Base-by-base conservation (phyloP, 2,888 invertebrate genomes). In the Xylophagus ater region DNA sequence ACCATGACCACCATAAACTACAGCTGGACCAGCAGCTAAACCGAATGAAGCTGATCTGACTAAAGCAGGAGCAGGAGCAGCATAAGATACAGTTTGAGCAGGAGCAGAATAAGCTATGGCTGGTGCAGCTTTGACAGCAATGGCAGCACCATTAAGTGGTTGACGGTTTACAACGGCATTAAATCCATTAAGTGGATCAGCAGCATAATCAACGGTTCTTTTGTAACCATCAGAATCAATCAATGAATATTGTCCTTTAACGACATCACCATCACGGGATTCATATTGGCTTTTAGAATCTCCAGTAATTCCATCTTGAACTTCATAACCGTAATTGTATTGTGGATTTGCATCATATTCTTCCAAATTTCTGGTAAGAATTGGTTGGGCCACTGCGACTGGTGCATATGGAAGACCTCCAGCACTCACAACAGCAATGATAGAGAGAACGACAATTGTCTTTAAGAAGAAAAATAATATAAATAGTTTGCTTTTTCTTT, bases 201-300 rank as follows among this genome's bases (percentile, higher is more conserved):
- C 57, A 15, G 62, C 59, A 43, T 65, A 65, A 48, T 65, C 64
- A 31, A 65, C 65, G 49, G 59, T 60, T 26, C 65, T 58, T 42
- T 62, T 54, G 40, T 56, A 58, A 8, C 66, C 66, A 53, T 66
- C 66, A 42, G 66, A 57, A 41, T 66, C 66, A 41, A 60, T 54
- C 47, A 66, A 49, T 3, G 65, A 65, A 51, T 66, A 66, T 48
- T 65, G 65, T 18, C 66, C 66, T 46, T 58, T 60, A 10, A 66
- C 66, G 15, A 60, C 47, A 42, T 63, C 63, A 33, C 66, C 66
- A 43, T 65, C 60, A 32, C 66, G 65, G 17, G 54, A 57, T 49
- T 66, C 66, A 21, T 61, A 59, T 47, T 63, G 63, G 30, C 52
- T 60, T 51, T 66, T 66, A 3, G 61, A 61, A 37, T 66, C 66